Evolutionary conservation across 2,888 invertebrate genomes (phyloP), one percentile per base, ranked within the genome.

Genomic region (Ectobius pallidus): DNA sequence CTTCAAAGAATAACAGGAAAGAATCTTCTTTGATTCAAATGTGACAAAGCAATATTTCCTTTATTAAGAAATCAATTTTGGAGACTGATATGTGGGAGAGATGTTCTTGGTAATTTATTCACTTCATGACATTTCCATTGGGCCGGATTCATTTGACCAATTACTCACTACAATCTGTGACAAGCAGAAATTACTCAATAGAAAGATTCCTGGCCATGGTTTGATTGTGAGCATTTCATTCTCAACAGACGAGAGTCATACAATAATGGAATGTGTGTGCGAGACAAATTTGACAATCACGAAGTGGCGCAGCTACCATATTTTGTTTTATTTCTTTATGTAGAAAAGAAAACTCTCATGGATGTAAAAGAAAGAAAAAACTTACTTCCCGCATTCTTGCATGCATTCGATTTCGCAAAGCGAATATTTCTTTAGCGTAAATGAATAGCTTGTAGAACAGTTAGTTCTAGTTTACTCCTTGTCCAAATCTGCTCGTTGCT

Each of bases 381-480:
- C 6, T 61, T 30, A 70, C 70, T 70, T 70, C 70, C 70, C 61
- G 70, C 70, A 70, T 70, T 70, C 70, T 70, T 58, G 55, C 70
- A 70, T 70, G 70, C 61, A 11, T 44, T 58, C 42, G 42, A 55
- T 58, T 65, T 27, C 34, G 63, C 27, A 46, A 46, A 65, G 65
- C 34, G 65, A 65, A n/a, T 34, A 44, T 44, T 65, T 65, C 65
- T 65, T n/a, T 2, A 44, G 65, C 42, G 65, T 32, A 65, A 39
- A 65, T 65, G 65, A 65, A 65, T 65, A 25, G 65, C 44, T 65
- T 65, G n/a, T 18, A 18, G 65, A 65, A 65, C 65, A 65, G 65
- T 65, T 65, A 65, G 44, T 22, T 44, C 44, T 46, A 46, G 42
- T 65, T 65, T 65, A 65, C 65, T 22, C 14, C 65, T 4, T 42